Percentiles rank a stretch among this genome's conserved stretches.
These are phyloP conservation scores for Sparus aurata DNA, from an alignment of 2,797 vertebrate genomes.

Conservation along the genomic window DNA sequence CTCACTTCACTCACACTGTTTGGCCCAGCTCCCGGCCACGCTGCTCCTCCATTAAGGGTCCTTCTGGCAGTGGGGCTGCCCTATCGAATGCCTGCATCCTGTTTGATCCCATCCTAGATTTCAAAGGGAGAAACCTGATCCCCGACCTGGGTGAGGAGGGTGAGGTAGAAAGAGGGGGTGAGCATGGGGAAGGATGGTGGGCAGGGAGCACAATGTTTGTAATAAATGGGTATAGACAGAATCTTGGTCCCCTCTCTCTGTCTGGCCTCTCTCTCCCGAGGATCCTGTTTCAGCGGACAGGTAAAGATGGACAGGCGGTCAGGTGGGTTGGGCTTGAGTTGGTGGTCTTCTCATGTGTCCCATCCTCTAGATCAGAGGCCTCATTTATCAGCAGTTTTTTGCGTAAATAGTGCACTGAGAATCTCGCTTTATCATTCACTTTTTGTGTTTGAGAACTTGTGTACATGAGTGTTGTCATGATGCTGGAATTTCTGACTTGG, in stretches of 20 bases:
- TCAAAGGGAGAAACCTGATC: conserved; percentile 86
- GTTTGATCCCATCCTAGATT: conserved; percentile 86
- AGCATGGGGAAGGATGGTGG: conserved; percentile 52
- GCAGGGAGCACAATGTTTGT: conserved; percentile 63
- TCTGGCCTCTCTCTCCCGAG: conserved; percentile 12
- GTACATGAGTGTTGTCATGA: no score
- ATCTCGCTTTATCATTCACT: not conserved
- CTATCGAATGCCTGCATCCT: conserved; percentile 71
- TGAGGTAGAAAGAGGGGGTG: conserved; percentile 47
- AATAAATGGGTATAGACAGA: conserved; percentile 59
- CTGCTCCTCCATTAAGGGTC: conserved; percentile 72
- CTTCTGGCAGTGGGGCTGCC: conserved; percentile 72
- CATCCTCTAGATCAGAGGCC: conserved; percentile 21
- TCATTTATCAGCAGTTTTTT: conserved; percentile 15
- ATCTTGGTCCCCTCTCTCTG: conserved; percentile 32
- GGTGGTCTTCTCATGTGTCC: conserved; percentile 47
- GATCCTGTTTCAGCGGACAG: conserved; percentile 62
- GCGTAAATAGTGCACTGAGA: not conserved
- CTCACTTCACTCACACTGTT: conserved; percentile 37
- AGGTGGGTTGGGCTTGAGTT: conserved; percentile 45
- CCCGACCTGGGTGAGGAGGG: conserved; percentile 60
- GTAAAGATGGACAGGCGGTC: conserved; percentile 61
- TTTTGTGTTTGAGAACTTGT: not conserved
- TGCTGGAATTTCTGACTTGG: no score
- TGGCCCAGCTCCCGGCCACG: conserved; percentile 65